Conservation (phyloP, 53 echinoderm and acorn worm genomes). For the Hippasteria phrygiana region DNA sequence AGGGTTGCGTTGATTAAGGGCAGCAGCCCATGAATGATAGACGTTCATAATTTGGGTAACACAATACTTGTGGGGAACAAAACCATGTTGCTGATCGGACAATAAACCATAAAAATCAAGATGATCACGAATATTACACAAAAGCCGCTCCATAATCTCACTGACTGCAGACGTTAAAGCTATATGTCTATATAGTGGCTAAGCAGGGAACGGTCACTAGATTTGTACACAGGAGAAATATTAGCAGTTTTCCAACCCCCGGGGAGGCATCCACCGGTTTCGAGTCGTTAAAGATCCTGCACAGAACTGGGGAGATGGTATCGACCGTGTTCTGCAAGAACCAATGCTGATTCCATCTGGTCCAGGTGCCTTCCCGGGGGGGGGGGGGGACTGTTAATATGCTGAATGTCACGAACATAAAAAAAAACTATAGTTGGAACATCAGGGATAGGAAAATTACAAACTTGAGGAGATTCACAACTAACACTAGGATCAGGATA, state of each 20-base stretch:
- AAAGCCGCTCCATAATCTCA: background rate
- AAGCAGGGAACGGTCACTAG: conserved; percentile 3
- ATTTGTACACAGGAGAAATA: background rate
- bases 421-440: too few relatives aligned
- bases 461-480: too few relatives aligned
- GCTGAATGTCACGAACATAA: too few relatives aligned
- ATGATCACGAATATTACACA: background rate
- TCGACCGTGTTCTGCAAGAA: background rate
- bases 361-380: too few relatives aligned
- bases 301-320: background rate
- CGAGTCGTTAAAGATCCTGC: background rate
- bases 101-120: background rate
- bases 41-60: background rate
- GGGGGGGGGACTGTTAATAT: too few relatives aligned
- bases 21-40: too few relatives aligned
- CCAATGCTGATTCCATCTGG: background rate
- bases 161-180: background rate
- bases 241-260: background rate
- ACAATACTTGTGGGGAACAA: background rate
- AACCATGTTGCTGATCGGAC: background rate
- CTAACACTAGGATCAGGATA: too few relatives aligned
- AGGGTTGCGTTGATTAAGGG: background rate
- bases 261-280: background rate
- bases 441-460: too few relatives aligned
- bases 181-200: background rate